Evolutionary conservation across 2,888 invertebrate genomes (phyloP).

Genomic region (Hemithea aestivaria): DNA sequence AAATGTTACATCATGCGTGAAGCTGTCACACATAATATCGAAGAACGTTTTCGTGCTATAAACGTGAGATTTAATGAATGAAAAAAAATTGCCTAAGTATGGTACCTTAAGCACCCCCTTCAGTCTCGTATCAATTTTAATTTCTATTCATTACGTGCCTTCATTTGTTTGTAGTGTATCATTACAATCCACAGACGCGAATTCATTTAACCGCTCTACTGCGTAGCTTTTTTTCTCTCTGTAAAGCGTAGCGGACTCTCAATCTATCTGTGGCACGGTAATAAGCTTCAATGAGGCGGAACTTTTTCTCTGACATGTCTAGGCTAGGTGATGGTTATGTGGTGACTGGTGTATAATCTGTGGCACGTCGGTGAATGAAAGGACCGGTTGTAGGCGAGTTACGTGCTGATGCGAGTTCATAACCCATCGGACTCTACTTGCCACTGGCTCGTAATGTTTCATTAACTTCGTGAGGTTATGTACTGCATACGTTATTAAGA

Average conservation of each 20-base stretch:
- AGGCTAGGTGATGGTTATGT: slow-evolving; percentile 15
- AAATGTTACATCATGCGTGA: too few species aligned
- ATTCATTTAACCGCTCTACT: too few species aligned
- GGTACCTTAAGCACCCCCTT: too few species aligned
- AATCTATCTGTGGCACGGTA: slow-evolving; percentile 15
- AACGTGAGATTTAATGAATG: too few species aligned
- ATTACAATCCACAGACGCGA: slow-evolving; percentile 18
- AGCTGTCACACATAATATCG: too few species aligned
- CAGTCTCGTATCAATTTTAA: too few species aligned
- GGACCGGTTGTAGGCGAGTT: slow-evolving; percentile 19
- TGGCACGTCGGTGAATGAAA: slow-evolving; percentile 23
- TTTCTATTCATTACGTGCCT: neutral
- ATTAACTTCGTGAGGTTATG: slow-evolving; percentile 7
- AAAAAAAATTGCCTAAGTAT: too few species aligned
- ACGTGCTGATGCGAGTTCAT: slow-evolving; percentile 6
- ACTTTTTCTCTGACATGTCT: slow-evolving; percentile 18
- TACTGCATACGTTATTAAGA: too few species aligned
- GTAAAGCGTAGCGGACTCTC: slow-evolving; percentile 1
- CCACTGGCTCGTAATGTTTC: slow-evolving; percentile 14
- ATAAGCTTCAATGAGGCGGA: slow-evolving; percentile 26
- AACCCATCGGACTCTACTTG: slow-evolving; percentile 12
- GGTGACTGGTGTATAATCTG: slow-evolving; percentile 7
- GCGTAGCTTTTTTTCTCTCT: slow-evolving; percentile 1
- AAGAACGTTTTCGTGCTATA: too few species aligned
- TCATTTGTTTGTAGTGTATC: slow-evolving; percentile 16